Evolutionary conservation across 1,140 invertebrate species (phyloP).

Genomic region (Bradynema listronoti): DNA sequence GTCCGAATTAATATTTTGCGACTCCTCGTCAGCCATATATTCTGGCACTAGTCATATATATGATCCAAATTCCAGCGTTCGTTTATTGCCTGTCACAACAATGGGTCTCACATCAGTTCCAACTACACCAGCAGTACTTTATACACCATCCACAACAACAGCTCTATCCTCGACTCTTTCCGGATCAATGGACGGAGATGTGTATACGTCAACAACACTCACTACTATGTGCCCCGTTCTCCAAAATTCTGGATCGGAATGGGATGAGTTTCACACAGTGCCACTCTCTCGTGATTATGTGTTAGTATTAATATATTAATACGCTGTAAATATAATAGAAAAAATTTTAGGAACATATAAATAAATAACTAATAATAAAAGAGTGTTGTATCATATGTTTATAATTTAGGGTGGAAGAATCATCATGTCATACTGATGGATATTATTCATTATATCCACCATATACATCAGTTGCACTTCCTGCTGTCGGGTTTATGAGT

Average conservation of each 20-base stretch:
- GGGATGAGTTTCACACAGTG: slow-evolving; percentile 1
- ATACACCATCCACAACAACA: neutral
- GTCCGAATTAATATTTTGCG: no score
- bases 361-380: neutral
- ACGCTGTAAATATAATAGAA: neutral
- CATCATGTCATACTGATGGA: no score
- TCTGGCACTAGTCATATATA: no score
- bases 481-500: no score
- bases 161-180: neutral
- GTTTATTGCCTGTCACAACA: no score
- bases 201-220: neutral
- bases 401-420: no score
- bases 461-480: neutral
- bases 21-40: no score
- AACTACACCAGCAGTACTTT: neutral
- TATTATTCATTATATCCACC: neutral
- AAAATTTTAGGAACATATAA: neutral
- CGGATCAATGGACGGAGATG: neutral
- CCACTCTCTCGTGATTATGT: slow-evolving; percentile 2
- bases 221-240: neutral
- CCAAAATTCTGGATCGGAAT: neutral
- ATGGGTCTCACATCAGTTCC: no score
- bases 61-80: no score
- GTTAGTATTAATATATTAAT: neutral
- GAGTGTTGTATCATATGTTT: neutral